Percentiles rank a stretch among this genome's conserved stretches.
phyloP scores from a whole-genome alignment of 1,140 invertebrate species.

The Philotrypesis tridentata region DNA sequence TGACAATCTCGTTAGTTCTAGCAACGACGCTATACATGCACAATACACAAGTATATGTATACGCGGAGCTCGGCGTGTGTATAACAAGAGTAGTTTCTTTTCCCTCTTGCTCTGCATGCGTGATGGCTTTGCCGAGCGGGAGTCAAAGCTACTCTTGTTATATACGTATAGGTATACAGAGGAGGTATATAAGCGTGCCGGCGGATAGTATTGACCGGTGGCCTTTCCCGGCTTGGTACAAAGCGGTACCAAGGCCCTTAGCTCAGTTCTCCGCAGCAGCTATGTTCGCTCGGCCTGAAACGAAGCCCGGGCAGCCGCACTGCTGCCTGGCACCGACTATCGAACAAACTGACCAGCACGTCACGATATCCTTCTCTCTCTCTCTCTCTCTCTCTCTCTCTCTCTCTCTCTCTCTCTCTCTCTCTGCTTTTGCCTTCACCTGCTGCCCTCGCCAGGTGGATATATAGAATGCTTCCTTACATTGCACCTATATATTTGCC shows the following conservation, averaged over 20 bases:
- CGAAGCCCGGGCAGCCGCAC: conserved; percentile 15
- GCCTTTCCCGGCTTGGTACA: conserved; percentile 70
- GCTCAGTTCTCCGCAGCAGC: conserved; percentile 57
- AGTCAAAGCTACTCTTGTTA: neutral
- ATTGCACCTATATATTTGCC: neutral
- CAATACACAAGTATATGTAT: neutral
- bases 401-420: conserved; percentile 28
- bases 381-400: conserved; percentile 38
- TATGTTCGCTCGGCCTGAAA: neutral
- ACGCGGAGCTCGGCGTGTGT: too few relatives aligned
- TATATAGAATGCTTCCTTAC: neutral
- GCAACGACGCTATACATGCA: neutral
- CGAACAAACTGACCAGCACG: conserved; percentile 75
- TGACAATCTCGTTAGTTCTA: conserved; percentile 33
- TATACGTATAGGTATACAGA: neutral
- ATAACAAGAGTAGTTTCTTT: neutral
- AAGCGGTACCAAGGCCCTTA: conserved; percentile 71
- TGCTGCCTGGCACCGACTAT: conserved; percentile 73
- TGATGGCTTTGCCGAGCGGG: conserved; percentile 3
- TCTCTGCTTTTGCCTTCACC: conserved; percentile 35
- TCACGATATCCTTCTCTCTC: conserved; percentile 66
- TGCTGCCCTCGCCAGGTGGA: neutral
- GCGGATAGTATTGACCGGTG: conserved; percentile 72
- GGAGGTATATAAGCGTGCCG: neutral
- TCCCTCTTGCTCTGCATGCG: neutral